phyloP scores from a whole-genome alignment of 2,113 vertebrate genomes.

The Phycodurus eques region DNA sequence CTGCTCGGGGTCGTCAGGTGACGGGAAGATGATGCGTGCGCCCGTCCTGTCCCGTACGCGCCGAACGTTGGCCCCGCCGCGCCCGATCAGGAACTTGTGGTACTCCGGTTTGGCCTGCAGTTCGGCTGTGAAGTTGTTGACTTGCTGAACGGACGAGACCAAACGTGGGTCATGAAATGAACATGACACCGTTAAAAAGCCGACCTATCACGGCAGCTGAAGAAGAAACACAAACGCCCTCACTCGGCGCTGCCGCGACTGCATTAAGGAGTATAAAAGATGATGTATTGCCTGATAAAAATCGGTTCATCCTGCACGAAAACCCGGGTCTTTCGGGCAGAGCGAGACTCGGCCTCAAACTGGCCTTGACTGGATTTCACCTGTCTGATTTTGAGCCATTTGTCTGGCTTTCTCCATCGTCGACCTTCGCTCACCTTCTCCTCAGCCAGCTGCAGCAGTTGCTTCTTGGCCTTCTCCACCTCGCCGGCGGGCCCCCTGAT shows the following conservation, averaged over 20 bases:
- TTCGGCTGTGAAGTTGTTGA: conserved; percentile 76
- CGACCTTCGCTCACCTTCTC: conserved; percentile 69
- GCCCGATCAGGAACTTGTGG: conserved; percentile 79
- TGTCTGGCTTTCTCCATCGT: not conserved
- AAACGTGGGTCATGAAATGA: not conserved
- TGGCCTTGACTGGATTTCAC: too few species aligned
- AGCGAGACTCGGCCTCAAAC: too few species aligned
- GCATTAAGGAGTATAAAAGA: not conserved
- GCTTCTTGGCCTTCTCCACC: conserved; percentile 78
- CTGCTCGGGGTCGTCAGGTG: conserved; percentile 70
- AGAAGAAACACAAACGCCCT: too few species aligned
- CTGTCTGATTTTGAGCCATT: too few species aligned
- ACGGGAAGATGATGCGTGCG: conserved; percentile 76
- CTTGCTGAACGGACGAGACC: conserved; percentile 64
- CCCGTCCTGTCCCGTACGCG: conserved; percentile 75
- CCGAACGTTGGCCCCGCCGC: conserved; percentile 76
- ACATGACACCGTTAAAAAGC: not conserved
- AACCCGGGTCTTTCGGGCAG: too few species aligned
- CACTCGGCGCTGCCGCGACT: too few species aligned
- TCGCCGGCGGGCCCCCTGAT: conserved; percentile 73
- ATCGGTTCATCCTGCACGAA: too few species aligned
- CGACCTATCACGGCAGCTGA: too few species aligned
- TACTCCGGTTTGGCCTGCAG: conserved; percentile 78
- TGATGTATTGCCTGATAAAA: not conserved
- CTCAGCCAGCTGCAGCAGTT: conserved; percentile 78